These are phyloP conservation scores for Meteorus cinctellus DNA, from an alignment of 2,888 invertebrate genomes.

Conservation along the genomic window DNA sequence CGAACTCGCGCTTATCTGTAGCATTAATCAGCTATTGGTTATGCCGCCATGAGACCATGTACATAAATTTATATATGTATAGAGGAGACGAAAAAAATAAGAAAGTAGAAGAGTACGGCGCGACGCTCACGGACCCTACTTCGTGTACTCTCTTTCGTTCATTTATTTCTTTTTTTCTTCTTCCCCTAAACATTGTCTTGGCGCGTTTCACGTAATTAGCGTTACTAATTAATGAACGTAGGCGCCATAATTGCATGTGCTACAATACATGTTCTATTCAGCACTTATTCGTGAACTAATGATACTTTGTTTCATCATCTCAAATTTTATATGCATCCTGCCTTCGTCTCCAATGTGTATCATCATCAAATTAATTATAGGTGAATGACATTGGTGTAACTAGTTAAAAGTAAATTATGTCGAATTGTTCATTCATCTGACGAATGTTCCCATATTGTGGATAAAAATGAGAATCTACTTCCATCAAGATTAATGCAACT, in stretches of 20 bases:
- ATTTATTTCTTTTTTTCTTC: conserved; percentile 1
- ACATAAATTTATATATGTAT: conserved; percentile 46
- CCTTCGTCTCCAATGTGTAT: no score
- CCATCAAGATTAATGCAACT: no score
- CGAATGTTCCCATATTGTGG: no score
- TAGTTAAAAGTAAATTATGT: no score
- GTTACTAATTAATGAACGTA: conserved; percentile 61
- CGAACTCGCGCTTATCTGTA: conserved; percentile 47
- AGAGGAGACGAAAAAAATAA: background rate
- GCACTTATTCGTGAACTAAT: conserved; percentile 17
- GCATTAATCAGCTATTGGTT: conserved; percentile 56
- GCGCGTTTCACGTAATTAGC: conserved; percentile 61
- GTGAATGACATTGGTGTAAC: no score
- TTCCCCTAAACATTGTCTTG: conserved; percentile 34
- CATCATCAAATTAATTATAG: no score
- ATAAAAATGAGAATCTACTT: no score
- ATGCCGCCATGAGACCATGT: background rate
- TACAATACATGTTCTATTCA: conserved; percentile 7
- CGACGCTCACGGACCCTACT: background rate
- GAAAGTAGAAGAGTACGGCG: background rate
- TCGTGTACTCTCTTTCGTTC: background rate
- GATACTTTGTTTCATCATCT: background rate
- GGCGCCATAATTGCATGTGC: conserved; percentile 25
- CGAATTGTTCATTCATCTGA: no score
- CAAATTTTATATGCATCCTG: background rate